Conservation (phyloP, 2,797 vertebrate genomes). For the Kryptolebias ocellatus region DNA sequence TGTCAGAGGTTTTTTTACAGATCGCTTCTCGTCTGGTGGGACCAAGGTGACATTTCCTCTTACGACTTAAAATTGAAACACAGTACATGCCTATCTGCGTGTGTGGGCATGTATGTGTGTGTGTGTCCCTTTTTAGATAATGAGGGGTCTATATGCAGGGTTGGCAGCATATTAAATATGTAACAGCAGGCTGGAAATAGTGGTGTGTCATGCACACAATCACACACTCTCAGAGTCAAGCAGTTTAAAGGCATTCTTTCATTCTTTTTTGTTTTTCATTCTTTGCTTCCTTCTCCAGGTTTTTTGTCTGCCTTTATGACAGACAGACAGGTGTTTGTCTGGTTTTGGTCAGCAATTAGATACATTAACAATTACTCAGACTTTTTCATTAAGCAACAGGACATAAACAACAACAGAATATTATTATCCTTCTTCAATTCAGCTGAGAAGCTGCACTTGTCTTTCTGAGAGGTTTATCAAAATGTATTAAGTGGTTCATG, state of each 20-base stretch:
- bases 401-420: too few species aligned
- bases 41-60: conserved; percentile 78
- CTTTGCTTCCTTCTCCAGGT: conserved; percentile 6
- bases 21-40: conserved; percentile 63
- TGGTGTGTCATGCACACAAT: conserved; percentile 59
- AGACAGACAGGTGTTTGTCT: conserved; percentile 34
- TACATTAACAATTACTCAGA: conserved; percentile 18
- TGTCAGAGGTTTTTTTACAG: conserved; percentile 72
- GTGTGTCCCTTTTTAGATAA: conserved; percentile 57
- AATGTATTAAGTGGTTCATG: not conserved
- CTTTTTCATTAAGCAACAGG: too few species aligned
- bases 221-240: not conserved
- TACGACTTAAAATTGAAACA: conserved; percentile 63
- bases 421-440: too few species aligned
- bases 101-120: not conserved
- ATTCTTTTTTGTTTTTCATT: conserved; percentile 8
- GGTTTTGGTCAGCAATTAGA: conserved; percentile 79
- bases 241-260: conserved; percentile 5
- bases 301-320: conserved; percentile 17
- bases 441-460: too few species aligned
- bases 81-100: conserved; percentile 9
- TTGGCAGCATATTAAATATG: conserved; percentile 76
- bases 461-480: too few species aligned
- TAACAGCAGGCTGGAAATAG: conserved; percentile 67
- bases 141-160: conserved; percentile 79